Evolutionary conservation across 2,888 invertebrate species (phyloP).

Genomic region (Ectropis crepuscularia): DNA sequence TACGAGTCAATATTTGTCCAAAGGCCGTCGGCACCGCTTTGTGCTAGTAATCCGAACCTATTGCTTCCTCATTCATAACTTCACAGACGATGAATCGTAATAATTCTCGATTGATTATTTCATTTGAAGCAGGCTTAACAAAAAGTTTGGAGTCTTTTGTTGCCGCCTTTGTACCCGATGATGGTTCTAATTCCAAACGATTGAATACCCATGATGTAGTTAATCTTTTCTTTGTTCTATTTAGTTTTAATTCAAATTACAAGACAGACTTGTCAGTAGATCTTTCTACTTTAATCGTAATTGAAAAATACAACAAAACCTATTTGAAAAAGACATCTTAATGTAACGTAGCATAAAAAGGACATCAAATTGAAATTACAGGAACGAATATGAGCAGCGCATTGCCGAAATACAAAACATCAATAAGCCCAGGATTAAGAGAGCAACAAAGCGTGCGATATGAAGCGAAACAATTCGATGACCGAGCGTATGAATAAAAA

Average conservation of each 20-base stretch:
- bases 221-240: constrained; percentile 65
- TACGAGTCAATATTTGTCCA: constrained; percentile 84
- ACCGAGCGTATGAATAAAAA: constrained; percentile 81
- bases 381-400: constrained; percentile 13
- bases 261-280: constrained; percentile 20
- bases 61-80: constrained; percentile 70
- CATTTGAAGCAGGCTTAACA: constrained; percentile 67
- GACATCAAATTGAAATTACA: constrained; percentile 7
- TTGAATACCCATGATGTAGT: constrained; percentile 52
- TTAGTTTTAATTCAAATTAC: constrained; percentile 26
- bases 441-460: constrained; percentile 69
- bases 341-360: neutral
- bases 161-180: constrained; percentile 62
- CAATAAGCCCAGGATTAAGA: constrained; percentile 52
- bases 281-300: neutral
- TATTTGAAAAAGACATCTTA: neutral
- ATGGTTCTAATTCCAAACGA: constrained; percentile 66
- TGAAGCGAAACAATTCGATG: constrained; percentile 81
- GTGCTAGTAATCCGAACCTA: constrained; percentile 72
- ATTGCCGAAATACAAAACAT: constrained; percentile 36
- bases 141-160: constrained; percentile 71
- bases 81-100: constrained; percentile 79
- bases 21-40: constrained; percentile 75
- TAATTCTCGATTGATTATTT: constrained; percentile 80
- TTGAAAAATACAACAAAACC: neutral